Evolutionary conservation across 2,888 invertebrate species (phyloP), one percentile per base, ranked within the genome.

Genomic region (Junonia oenone): DNA sequence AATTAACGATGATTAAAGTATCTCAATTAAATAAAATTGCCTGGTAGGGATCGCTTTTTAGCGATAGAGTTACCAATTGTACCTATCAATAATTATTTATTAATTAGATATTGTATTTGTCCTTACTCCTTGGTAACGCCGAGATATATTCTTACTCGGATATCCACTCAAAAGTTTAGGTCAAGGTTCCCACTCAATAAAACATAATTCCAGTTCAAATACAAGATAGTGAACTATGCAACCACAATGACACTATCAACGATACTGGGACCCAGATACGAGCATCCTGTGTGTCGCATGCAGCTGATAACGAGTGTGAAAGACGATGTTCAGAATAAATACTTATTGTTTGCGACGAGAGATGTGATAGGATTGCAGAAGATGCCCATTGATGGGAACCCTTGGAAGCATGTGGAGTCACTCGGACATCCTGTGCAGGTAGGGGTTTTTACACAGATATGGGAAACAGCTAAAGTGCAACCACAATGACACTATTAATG

Each of bases 381-480:
- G 59, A 70, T 94, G 69, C 95, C 95, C 0, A 77, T 94, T 0
- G 94, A 95, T 71, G 96, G 95, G 0, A 95, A 95, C 75, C 95
- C 95, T 4, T 95, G 93, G 83, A 92, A 91, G 67, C 92, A 91
- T 63, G 82, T 91, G 0, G 93, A 91, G 0, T 72, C 93, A 58
- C 81, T 93, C 19, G 95, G 92, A 2, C 95, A 95, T 76, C 94
- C 95, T 0, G 71, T 76, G 49, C 91, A 92, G 81, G 94, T 94
- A 71, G 40, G 17, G n/a, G 1, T 17, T 14, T 55, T 1, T 5
- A 22, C 1, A 8, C n/a, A n/a, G n/a, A n/a, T n/a, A n/a, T n/a
- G n/a, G n/a, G n/a, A n/a, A n/a, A n/a, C n/a, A n/a, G n/a, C n/a
- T n/a, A n/a, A n/a, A n/a, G n/a, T 50, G 76, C 79, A 2, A 93